Conservation (phyloP, 2,797 vertebrate species). For the Eospalax fontanierii region DNA sequence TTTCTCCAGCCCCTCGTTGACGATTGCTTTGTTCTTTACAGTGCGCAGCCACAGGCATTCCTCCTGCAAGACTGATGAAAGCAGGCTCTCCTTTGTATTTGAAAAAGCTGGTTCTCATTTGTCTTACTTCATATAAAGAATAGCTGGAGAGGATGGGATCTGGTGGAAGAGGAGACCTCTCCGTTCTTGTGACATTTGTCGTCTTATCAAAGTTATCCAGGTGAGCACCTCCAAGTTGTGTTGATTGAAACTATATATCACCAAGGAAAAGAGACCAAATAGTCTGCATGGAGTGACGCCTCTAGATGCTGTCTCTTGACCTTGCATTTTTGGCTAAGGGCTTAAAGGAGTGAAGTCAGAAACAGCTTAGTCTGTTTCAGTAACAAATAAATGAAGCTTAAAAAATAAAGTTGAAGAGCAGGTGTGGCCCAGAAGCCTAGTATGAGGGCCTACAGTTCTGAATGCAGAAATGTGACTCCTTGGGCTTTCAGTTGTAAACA, state of each 20-base stretch:
- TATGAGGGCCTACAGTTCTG: background rate
- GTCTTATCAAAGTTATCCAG: conserved; percentile 66
- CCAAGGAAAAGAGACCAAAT: conserved; percentile 21
- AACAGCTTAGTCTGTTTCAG: conserved; percentile 21
- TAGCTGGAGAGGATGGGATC: conserved; percentile 35
- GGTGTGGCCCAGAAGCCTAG: background rate
- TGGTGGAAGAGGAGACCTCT: background rate
- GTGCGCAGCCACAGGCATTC: background rate
- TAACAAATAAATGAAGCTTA: background rate
- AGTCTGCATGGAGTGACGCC: background rate
- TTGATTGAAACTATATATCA: conserved; percentile 54
- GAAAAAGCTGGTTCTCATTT: conserved; percentile 47
- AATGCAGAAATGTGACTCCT: background rate
- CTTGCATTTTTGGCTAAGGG: conserved; percentile 50
- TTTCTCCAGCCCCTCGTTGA: background rate
- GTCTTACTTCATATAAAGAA: conserved; percentile 62
- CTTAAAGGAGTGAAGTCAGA: conserved; percentile 28
- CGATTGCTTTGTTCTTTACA: conserved; percentile 14
- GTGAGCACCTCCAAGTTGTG: conserved; percentile 27
- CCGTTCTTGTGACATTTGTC: conserved; percentile 50
- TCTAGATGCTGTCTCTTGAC: conserved; percentile 59
- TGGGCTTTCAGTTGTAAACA: conserved; percentile 7
- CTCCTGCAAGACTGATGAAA: conserved; percentile 1
- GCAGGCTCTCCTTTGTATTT: conserved; percentile 39
- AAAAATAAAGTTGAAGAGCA: conserved; percentile 36